Conservation (phyloP, 2,797 vertebrate genomes). For the Notoglanidium macrostoma region DNA sequence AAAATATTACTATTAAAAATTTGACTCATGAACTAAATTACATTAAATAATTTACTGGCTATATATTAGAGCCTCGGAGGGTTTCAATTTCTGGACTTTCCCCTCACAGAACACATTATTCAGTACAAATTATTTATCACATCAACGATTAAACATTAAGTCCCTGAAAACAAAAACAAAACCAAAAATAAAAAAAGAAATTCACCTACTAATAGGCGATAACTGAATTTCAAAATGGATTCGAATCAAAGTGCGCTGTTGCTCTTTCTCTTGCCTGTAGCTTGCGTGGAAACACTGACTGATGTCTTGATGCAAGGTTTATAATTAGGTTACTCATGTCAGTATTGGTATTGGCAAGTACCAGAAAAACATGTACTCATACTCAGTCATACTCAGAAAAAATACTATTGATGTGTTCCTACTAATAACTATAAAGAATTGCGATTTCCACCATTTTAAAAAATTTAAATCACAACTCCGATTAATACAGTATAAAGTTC, state of each 20-base stretch:
- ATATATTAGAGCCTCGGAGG: too few relatives aligned
- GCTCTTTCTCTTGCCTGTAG: background rate
- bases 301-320: background rate
- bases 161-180: too few relatives aligned
- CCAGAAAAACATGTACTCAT: background rate
- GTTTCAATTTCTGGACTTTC: too few relatives aligned
- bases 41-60: too few relatives aligned
- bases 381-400: background rate
- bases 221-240: background rate
- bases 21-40: too few relatives aligned
- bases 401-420: background rate
- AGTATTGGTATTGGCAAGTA: background rate
- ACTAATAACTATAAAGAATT: background rate
- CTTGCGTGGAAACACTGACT: background rate
- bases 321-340: background rate
- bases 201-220: too few relatives aligned
- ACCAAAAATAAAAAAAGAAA: too few relatives aligned
- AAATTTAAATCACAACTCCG: background rate
- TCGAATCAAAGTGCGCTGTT: background rate
- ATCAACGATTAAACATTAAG: too few relatives aligned
- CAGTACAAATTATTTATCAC: too few relatives aligned
- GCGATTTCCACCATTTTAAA: background rate
- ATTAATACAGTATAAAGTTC: background rate
- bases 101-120: too few relatives aligned
- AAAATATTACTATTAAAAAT: background rate